These are phyloP conservation scores for Linepithema humile DNA, from an alignment of 1,140 invertebrate species.

Conservation along the genomic window DNA sequence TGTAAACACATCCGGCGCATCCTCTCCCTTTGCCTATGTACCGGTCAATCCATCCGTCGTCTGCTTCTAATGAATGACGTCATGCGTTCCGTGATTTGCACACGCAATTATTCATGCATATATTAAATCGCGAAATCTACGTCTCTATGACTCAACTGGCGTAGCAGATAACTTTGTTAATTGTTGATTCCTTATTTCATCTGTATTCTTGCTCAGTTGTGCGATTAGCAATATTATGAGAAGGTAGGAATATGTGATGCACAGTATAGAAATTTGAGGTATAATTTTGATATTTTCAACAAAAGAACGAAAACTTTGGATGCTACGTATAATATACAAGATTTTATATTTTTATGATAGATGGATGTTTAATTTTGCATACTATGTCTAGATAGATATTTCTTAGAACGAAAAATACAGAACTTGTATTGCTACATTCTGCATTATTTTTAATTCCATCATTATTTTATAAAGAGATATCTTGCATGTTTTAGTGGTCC, in stretches of 20 bases:
- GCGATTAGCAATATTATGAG: neutral
- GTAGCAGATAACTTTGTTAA: neutral
- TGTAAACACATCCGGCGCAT: conserved; percentile 47
- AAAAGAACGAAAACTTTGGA: neutral
- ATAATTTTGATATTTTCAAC: neutral
- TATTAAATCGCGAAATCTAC: neutral
- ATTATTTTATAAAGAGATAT: neutral
- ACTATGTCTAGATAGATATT: neutral
- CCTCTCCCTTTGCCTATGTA: neutral
- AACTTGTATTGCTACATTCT: neutral
- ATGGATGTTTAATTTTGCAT: neutral
- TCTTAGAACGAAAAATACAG: neutral
- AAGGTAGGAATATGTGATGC: neutral
- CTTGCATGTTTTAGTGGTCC: neutral
- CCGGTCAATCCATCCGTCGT: conserved; percentile 10
- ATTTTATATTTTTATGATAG: neutral
- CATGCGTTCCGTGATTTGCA: neutral
- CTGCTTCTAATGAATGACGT: conserved; percentile 29
- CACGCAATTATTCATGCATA: neutral
- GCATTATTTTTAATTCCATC: neutral
- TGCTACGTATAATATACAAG: neutral
- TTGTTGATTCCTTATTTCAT: neutral
- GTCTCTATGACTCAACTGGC: neutral
- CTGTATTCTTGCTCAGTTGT: neutral
- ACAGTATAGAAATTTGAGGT: too few relatives aligned